Base-by-base conservation (phyloP, 2,797 vertebrate species). In the Carduelis carduelis region DNA sequence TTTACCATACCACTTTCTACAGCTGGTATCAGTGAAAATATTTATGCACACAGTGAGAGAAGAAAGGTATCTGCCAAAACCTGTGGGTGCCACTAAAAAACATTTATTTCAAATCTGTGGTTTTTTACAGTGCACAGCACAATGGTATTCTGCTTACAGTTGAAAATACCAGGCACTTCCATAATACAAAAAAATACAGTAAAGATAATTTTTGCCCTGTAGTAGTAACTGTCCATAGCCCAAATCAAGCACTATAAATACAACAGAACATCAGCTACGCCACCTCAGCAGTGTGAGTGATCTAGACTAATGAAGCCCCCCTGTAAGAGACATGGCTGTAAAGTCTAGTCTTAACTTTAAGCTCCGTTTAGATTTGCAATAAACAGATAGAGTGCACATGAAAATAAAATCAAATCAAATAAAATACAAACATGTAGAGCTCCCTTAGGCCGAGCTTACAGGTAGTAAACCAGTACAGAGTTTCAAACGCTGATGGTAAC, bases 1-100 rank as follows among this genome's bases (percentile, higher is more conserved):
- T 96, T 91, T 96, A 97, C 87, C 84, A 85, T 95, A 93, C 94
- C 95, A 85, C 92, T 95, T 95, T 91, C 95, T 96, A 93, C 95
- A 94, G 89, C 95, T 96, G 96, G 89, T 96, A 96, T 95, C 91
- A 94, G 89, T 95, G 92, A 96, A 96, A 95, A 97, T 92, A 96
- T 96, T 96, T 96, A 96, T 96, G 91, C 89, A 95, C 82, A 93
- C 65, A 96, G 79, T 76, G 76, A 92, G 84, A 91, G 52, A 65
- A 94, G 79, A 92, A 96, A 91, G 92, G 92, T 95, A 94, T 93
- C 94, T 96, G 94, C 95, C 95, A 95, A 96, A 94, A 90, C 91
- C 87, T 94, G 87, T 95, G 94, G 87, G 84, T 96, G 92, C 92
- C 87, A 96, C 95, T 93, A 93, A 94, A 94, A 97, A 95, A 85